Conservation (phyloP, 2,797 vertebrate genomes). For the Malacoctenus gilli region DNA sequence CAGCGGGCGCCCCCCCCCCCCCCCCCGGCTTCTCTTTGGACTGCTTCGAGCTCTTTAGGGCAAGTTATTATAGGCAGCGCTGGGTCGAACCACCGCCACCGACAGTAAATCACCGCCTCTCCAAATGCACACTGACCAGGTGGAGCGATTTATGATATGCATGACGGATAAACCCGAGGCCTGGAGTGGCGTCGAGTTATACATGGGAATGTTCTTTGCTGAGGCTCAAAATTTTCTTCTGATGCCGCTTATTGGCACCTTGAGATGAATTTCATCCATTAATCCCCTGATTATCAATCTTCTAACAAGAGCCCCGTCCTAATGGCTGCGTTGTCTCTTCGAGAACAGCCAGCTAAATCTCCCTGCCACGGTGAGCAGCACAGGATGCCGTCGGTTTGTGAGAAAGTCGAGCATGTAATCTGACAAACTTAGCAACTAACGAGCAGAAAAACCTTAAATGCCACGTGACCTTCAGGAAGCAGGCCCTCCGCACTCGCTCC, state of each 20-base stretch:
- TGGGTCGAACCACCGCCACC: constrained; percentile 49
- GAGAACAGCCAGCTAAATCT: constrained; percentile 15
- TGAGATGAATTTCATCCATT: constrained; percentile 27
- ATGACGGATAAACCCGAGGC: constrained; percentile 40
- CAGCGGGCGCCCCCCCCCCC: too few relatives aligned
- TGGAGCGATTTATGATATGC: constrained; percentile 54
- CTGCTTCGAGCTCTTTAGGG: constrained; percentile 56
- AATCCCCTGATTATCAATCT: constrained; percentile 26
- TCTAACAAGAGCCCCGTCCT: constrained; percentile 14
- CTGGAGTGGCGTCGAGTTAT: constrained; percentile 51
- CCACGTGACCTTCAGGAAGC: constrained; percentile 46
- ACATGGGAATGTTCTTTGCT: constrained; percentile 9
- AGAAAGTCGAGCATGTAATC: constrained; percentile 61
- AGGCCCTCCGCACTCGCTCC: constrained; percentile 38
- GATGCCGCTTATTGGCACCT: constrained; percentile 15
- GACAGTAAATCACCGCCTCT: constrained; percentile 58
- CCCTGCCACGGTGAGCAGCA: constrained; percentile 4
- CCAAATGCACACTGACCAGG: constrained; percentile 31
- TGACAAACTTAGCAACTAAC: constrained; percentile 45
- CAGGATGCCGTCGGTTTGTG: constrained; percentile 19
- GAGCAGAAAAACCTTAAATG: constrained; percentile 32
- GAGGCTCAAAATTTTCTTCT: constrained; percentile 1
- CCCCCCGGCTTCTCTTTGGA: constrained; percentile 42
- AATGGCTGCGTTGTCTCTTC: constrained; percentile 30
- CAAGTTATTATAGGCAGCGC: constrained; percentile 66